Conservation (phyloP, 2,888 invertebrate genomes). For the Drosophila birchii region DNA sequence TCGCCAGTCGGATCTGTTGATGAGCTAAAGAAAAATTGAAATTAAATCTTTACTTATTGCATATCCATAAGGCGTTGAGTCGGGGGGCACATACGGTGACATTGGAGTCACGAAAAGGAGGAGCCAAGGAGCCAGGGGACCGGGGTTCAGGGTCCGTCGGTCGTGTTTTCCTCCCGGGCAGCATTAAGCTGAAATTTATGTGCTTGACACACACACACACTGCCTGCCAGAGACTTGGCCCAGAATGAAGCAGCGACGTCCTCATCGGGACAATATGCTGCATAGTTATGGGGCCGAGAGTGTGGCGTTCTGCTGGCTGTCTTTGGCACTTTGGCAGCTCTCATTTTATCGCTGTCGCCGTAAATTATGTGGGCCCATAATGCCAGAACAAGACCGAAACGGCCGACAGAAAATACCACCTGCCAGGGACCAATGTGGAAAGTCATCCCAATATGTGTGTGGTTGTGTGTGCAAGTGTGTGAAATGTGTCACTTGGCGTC, state of each 20-base stretch:
- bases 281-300: conserved; percentile 63
- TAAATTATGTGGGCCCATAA: conserved; percentile 68
- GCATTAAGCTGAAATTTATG: conserved; percentile 44
- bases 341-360: conserved; percentile 71
- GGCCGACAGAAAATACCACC: conserved; percentile 22
- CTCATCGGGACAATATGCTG: conserved; percentile 55
- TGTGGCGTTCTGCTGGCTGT: conserved; percentile 36
- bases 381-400: conserved; percentile 37
- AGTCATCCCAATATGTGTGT: conserved; percentile 13
- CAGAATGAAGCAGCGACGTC: conserved; percentile 31
- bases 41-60: conserved; percentile 39
- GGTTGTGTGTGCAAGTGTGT: conserved; percentile 5
- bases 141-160: not conserved
- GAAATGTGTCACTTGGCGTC: conserved; percentile 44
- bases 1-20: conserved; percentile 27
- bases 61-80: conserved; percentile 4
- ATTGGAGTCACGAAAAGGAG: conserved; percentile 13
- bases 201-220: conserved; percentile 32
- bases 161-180: conserved; percentile 19
- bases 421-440: conserved; percentile 50
- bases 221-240: conserved; percentile 25
- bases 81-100: conserved; percentile 7
- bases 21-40: conserved; percentile 34
- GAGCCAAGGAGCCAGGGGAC: not conserved
- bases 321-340: conserved; percentile 69